These are phyloP conservation scores for Psittacula cyanocephala DNA, from an alignment of 2,113 vertebrate genomes.

Conservation along the genomic window DNA sequence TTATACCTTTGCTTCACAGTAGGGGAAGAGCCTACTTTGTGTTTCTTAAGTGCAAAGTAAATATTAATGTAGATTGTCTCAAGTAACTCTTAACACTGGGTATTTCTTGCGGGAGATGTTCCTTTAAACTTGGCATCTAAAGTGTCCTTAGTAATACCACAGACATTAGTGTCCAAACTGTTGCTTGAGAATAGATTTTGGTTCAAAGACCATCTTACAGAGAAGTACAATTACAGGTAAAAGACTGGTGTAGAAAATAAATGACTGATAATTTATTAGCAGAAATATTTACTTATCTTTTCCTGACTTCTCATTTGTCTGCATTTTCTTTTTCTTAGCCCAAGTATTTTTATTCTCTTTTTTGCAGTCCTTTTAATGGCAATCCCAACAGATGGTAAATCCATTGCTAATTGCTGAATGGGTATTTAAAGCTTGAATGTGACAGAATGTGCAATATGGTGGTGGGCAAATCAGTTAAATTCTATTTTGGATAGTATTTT, in stretches of 20 bases:
- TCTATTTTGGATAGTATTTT: background rate
- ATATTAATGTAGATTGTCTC: background rate
- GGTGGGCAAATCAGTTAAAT: background rate
- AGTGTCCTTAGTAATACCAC: background rate
- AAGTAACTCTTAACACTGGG: background rate
- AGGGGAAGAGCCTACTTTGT: rapidly evolving
- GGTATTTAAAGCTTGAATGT: background rate
- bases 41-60: background rate
- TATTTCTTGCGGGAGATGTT: background rate
- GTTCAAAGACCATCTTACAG: background rate
- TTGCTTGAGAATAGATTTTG: background rate
- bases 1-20: background rate
- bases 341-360: background rate
- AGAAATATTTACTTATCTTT: background rate
- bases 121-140: background rate
- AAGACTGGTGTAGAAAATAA: background rate
- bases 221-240: background rate
- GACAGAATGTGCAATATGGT: rapidly evolving
- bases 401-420: background rate
- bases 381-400: background rate
- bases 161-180: background rate
- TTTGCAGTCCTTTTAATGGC: background rate
- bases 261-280: background rate
- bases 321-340: background rate
- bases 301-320: background rate